phyloP scores from a whole-genome alignment of 23 tunicate species.

The Halocynthia roretzi region DNA sequence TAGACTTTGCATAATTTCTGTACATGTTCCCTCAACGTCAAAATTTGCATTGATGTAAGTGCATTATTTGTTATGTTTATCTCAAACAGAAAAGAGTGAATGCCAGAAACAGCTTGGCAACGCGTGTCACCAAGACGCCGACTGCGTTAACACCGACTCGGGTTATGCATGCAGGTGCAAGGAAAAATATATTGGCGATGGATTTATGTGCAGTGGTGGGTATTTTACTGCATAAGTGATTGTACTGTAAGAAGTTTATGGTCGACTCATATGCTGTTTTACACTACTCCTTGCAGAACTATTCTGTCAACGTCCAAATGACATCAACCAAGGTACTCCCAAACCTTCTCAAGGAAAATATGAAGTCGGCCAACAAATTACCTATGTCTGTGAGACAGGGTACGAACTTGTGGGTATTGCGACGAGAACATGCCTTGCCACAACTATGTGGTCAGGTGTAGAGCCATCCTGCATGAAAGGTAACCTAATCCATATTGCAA shows the following conservation, averaged over 20 bases:
- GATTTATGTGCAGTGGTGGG: slow-evolving; percentile 6
- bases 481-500: too few relatives aligned
- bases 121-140: slow-evolving; percentile 22
- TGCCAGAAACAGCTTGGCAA: slow-evolving; percentile 18
- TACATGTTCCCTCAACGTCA: too few relatives aligned
- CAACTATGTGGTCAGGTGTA: not conserved
- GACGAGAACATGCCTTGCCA: slow-evolving; percentile 5
- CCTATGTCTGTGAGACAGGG: slow-evolving; percentile 13
- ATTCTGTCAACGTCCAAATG: slow-evolving; percentile 23
- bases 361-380: slow-evolving; percentile 8
- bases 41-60: too few relatives aligned
- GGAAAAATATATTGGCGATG: slow-evolving; percentile 12
- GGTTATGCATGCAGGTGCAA: slow-evolving; percentile 10
- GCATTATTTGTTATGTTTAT: not conserved
- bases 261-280: not conserved
- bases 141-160: slow-evolving; percentile 4
- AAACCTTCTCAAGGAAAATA: slow-evolving; percentile 23
- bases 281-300: not conserved
- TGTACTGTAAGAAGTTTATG: not conserved
- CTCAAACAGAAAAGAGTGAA: slow-evolving; percentile 2
- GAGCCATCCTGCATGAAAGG: slow-evolving; percentile 15
- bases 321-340: slow-evolving; percentile 19
- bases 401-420: slow-evolving; percentile 2
- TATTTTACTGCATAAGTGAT: not conserved
- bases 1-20: too few relatives aligned